Base-by-base conservation (phyloP, 1,140 invertebrate genomes). In the Trinorchestia longiramus region DNA sequence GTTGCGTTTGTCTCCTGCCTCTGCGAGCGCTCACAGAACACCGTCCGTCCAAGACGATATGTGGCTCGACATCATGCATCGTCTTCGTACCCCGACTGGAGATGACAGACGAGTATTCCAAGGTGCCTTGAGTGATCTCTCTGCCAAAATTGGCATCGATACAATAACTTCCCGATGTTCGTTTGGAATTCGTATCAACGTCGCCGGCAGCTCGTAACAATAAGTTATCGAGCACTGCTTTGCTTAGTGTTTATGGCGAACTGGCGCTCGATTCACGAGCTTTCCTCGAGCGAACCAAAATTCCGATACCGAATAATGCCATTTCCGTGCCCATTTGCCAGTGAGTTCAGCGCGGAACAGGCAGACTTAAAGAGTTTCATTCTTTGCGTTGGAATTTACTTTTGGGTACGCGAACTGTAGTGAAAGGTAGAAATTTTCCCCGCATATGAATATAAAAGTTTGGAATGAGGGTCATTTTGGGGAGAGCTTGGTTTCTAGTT, bases 141-240 rank as follows among this genome's bases (percentile, higher is more conserved):
- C 43, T 40, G 3, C 19, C 43, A 45, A 45, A 94, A 45, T 94
- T 3, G 43, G 8, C 19, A 45, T 45, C 40, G 92, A 94, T 94
- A 94, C 43, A 94, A 43, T 94, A 94, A 94, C 92, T 94, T 43
- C 6, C 92, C 43, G 36, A 45, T n/a, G 44, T 23, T 94, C 92
- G 92, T 94, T 94, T 94, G 92, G 47, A 94, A 43, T 94, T 45
- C 92, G 92, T 94, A 94, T 94, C 41, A 94, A 94, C 44, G 92
- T 94, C 92, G 43, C 44, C 44, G 44, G 44, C 43, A 47, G 92
- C 4, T 47, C 92, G 43, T 94, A 47, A 94, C 92, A 94, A 94
- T 94, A 94, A 44, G 43, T 94, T 94, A 90, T 90, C 88, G 88
- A 42, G n/a, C 88, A 77, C 62, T 77, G 62, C 62, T 77, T 77